Conservation (phyloP, 2,888 invertebrate species). For the Lobophora halterata region DNA sequence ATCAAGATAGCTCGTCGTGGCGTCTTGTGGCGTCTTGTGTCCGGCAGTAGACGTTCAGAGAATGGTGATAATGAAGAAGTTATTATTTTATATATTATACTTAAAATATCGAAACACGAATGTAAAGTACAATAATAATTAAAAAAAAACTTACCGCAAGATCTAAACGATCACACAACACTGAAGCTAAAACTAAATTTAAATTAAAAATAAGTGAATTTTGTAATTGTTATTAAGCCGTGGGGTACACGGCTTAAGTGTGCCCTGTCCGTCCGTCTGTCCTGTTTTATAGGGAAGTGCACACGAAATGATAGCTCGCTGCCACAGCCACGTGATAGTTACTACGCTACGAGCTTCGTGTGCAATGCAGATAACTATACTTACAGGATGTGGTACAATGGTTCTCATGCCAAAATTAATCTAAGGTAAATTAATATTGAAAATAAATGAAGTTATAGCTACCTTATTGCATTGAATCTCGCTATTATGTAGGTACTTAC, state of each 20-base stretch:
- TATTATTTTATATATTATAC: no score
- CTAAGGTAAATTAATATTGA: no score
- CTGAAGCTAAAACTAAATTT: slow-evolving; percentile 3
- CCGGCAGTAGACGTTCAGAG: no score
- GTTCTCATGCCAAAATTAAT: no score
- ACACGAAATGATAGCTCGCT: slow-evolving; percentile 22
- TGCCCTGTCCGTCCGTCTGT: slow-evolving; percentile 12
- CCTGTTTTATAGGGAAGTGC: slow-evolving; percentile 36
- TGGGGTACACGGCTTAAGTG: slow-evolving; percentile 49
- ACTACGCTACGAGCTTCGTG: slow-evolving; percentile 33
- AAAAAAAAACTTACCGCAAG: slow-evolving; percentile 32
- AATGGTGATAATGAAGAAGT: no score
- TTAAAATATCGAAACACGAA: no score
- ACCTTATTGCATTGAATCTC: no score
- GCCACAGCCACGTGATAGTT: neutral
- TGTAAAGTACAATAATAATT: neutral
- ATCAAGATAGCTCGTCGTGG: no score
- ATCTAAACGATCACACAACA: slow-evolving; percentile 20
- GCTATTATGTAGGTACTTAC: no score
- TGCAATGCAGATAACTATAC: no score
- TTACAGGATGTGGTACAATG: slow-evolving; percentile 12
- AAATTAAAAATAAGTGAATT: slow-evolving; percentile 4
- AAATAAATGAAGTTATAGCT: no score
- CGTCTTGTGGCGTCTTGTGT: no score
- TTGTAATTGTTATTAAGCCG: slow-evolving; percentile 40